phyloP scores from a whole-genome alignment of 1,140 invertebrate genomes.

The Zaprionus ghesquierei region DNA sequence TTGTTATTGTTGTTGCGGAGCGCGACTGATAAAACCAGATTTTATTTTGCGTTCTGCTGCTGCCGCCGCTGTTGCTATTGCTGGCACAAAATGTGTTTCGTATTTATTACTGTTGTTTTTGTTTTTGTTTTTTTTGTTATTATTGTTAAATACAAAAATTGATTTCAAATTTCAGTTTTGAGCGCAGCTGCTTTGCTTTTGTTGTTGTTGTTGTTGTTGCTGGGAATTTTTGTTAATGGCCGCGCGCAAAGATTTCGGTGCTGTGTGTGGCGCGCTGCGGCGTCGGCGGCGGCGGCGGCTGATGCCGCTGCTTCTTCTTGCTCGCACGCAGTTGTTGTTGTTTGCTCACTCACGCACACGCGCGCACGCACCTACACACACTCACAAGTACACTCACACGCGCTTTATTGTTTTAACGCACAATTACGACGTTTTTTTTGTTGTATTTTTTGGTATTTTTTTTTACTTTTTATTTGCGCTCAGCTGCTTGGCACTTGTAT shows the following conservation, averaged over 20 bases:
- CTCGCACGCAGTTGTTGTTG: conserved; percentile 56
- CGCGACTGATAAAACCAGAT: conserved; percentile 73
- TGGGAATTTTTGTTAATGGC: conserved; percentile 51
- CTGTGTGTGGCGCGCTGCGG: conserved; percentile 13
- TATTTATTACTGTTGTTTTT: conserved; percentile 4
- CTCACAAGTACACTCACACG: conserved; percentile 9
- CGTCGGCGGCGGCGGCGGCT: not conserved
- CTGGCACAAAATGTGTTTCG: conserved; percentile 19
- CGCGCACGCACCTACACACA: conserved; percentile 26
- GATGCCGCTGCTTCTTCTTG: conserved; percentile 25
- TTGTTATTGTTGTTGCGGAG: conserved; percentile 27
- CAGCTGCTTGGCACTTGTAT: conserved; percentile 63
- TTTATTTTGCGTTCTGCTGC: conserved; percentile 58
- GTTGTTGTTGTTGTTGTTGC: conserved; percentile 32
- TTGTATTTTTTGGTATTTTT: conserved; percentile 13
- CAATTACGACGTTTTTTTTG: conserved; percentile 74
- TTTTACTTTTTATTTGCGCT: conserved; percentile 41
- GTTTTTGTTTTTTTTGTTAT: conserved; percentile 31
- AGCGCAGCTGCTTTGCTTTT: conserved; percentile 18
- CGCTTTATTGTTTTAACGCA: conserved; percentile 72
- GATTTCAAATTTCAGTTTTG: conserved; percentile 65
- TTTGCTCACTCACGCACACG: conserved; percentile 57
- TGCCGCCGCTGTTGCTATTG: not conserved
- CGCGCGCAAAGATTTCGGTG: conserved; percentile 46
- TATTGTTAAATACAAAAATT: conserved; percentile 65